Conservation (phyloP, 2,888 invertebrate species). For the Lithophane socia region DNA sequence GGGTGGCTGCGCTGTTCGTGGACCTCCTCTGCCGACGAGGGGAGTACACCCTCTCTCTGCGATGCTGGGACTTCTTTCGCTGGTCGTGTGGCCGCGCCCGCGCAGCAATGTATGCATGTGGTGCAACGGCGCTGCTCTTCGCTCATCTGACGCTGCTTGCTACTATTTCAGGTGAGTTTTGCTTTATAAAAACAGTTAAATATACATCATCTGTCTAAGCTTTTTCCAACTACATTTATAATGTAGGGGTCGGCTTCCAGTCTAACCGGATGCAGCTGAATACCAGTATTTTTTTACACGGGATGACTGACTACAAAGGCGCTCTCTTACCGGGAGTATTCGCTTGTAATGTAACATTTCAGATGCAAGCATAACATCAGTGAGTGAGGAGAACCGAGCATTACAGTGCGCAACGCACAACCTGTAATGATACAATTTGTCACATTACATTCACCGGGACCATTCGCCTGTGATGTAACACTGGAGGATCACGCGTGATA, state of each 20-base stretch:
- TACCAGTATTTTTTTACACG: not conserved
- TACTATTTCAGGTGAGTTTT: conserved; percentile 79
- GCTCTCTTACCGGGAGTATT: too few relatives aligned
- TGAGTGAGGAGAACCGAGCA: too few relatives aligned
- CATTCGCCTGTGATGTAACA: too few relatives aligned
- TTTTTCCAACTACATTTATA: not conserved
- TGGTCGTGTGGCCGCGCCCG: conserved; percentile 87
- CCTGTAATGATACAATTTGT: too few relatives aligned
- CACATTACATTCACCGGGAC: too few relatives aligned
- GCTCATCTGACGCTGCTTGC: conserved; percentile 83
- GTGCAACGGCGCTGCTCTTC: conserved; percentile 85
- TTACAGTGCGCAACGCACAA: too few relatives aligned
- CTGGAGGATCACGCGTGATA: too few relatives aligned
- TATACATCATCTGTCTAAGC: not conserved
- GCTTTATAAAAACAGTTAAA: not conserved
- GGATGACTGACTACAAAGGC: too few relatives aligned
- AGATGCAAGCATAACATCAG: too few relatives aligned
- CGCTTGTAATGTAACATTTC: too few relatives aligned
- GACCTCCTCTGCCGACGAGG: conserved; percentile 86
- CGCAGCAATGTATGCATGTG: conserved; percentile 87
- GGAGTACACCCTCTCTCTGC: conserved; percentile 83
- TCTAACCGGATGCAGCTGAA: not conserved
- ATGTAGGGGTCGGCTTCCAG: not conserved
- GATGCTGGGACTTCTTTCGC: conserved; percentile 87
- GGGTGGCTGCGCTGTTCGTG: conserved; percentile 86